A percentile compares a stretch with the other conserved stretches of the same genome.
These are phyloP conservation scores for Scarus forsteni DNA, from an alignment of 2,797 vertebrate genomes.

Conservation along the genomic window DNA sequence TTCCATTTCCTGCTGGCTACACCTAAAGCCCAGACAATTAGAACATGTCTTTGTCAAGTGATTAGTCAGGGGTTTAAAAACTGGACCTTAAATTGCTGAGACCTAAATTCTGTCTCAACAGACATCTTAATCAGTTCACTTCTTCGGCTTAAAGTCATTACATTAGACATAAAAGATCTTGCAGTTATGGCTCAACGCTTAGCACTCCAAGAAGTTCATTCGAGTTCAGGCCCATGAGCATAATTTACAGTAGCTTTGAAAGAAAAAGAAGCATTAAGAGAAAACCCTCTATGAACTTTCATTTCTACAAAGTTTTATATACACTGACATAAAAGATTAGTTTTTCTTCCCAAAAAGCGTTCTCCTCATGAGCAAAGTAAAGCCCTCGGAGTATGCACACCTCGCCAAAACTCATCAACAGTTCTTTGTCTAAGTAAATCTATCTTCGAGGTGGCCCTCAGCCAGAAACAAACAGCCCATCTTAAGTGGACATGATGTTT, in stretches of 20 bases:
- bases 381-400: not conserved
- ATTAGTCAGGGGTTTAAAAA: too few relatives aligned
- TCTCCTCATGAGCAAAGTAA: not conserved
- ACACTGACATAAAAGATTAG: not conserved
- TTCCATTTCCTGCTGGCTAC: too few relatives aligned
- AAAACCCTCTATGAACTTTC: not conserved
- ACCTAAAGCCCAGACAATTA: too few relatives aligned
- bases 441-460: slow-evolving; percentile 34
- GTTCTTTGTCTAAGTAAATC: slow-evolving; percentile 29
- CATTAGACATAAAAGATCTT: too few relatives aligned
- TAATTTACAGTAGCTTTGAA: not conserved
- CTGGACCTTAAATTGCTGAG: too few relatives aligned
- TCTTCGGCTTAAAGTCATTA: too few relatives aligned
- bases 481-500: slow-evolving; percentile 62
- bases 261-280: not conserved
- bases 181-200: not conserved
- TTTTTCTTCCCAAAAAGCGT: not conserved
- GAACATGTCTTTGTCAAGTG: too few relatives aligned
- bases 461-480: slow-evolving; percentile 45
- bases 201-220: not conserved
- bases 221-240: not conserved
- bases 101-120: too few relatives aligned
- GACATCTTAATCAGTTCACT: too few relatives aligned
- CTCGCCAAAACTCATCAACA: not conserved
- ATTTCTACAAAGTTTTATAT: not conserved